phyloP scores from a whole-genome alignment of 2,113 vertebrate species.

The Coracopsis vasa region DNA sequence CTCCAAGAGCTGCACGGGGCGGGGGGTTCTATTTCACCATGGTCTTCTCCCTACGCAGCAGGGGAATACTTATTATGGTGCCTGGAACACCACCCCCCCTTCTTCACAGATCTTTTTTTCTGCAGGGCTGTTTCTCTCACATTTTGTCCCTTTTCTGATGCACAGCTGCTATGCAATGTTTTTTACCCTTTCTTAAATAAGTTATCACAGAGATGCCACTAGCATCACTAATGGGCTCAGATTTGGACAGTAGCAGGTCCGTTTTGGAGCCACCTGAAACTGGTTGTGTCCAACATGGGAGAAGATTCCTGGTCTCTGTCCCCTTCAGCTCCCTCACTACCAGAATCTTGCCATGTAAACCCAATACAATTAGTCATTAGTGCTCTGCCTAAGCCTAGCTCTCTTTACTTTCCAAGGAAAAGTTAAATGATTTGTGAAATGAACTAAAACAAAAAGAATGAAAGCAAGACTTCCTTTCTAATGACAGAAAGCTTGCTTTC shows the following conservation, averaged over 20 bases:
- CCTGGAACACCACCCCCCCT: neutral
- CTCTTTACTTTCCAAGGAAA: neutral
- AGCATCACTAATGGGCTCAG: neutral
- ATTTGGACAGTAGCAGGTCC: accelerated
- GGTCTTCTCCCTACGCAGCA: neutral
- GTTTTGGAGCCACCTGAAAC: neutral
- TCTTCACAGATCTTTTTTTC: neutral
- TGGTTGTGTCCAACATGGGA: accelerated
- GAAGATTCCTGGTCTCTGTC: neutral
- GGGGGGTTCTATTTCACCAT: neutral
- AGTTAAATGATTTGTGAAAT: neutral
- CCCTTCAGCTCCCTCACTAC: accelerated
- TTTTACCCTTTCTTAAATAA: neutral
- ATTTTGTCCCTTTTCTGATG: neutral
- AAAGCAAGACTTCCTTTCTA: neutral
- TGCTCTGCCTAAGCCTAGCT: neutral
- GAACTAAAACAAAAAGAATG: neutral
- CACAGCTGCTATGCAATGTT: neutral
- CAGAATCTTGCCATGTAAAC: neutral
- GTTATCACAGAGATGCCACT: neutral
- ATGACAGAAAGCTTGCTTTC: neutral
- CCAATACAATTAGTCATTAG: neutral
- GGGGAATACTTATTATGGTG: accelerated
- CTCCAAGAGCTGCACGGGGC: neutral
- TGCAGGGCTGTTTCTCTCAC: neutral